phyloP scores from a whole-genome alignment of 2,113 vertebrate genomes.

The Antigone vipio region DNA sequence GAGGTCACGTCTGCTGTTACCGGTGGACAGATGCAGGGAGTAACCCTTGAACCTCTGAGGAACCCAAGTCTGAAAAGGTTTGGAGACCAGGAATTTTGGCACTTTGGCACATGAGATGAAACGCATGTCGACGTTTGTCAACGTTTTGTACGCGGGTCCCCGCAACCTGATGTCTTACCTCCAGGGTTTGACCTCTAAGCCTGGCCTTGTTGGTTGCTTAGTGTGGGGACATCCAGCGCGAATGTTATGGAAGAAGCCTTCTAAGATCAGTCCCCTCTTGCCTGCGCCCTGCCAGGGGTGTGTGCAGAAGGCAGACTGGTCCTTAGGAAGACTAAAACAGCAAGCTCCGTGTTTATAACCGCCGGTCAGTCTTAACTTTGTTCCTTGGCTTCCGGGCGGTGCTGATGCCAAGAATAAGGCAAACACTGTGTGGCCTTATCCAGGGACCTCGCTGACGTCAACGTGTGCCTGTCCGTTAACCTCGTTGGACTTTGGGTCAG shows the following conservation, averaged over 20 bases:
- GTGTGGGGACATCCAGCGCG: neutral
- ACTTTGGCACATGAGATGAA: fast-evolving
- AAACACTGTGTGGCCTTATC: neutral
- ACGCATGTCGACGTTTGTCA: fast-evolving
- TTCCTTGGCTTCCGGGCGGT: neutral
- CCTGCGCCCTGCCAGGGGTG: neutral
- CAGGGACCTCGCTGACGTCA: neutral
- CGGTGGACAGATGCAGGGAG: neutral
- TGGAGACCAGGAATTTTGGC: neutral
- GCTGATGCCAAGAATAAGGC: neutral
- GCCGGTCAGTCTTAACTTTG: neutral
- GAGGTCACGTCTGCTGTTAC: neutral
- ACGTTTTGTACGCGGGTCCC: fast-evolving
- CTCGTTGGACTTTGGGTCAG: neutral
- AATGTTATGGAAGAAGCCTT: neutral
- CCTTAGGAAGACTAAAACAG: neutral
- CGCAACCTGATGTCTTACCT: neutral
- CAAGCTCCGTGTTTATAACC: neutral
- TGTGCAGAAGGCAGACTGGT: neutral
- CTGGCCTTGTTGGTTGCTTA: neutral
- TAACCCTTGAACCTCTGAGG: neutral
- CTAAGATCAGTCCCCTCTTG: neutral
- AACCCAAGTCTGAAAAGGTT: neutral
- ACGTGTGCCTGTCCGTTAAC: neutral
- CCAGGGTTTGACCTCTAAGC: neutral